Conservation (phyloP, 1,140 invertebrate genomes). For the Heliconius eleuchia region DNA sequence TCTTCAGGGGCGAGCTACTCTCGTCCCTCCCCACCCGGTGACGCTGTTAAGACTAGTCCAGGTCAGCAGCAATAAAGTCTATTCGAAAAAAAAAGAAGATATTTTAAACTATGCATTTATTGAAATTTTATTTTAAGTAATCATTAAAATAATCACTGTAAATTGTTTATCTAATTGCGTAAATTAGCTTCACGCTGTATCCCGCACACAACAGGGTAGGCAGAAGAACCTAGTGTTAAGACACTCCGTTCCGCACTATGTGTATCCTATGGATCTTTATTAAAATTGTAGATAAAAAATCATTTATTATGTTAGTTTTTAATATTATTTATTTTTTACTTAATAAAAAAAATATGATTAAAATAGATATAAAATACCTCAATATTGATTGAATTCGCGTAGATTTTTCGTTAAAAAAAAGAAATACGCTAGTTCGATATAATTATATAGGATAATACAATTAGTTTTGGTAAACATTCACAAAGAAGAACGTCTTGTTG, state of each 20-base stretch:
- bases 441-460: not conserved
- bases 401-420: not conserved
- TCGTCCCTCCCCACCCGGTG: too few relatives aligned
- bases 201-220: too few relatives aligned
- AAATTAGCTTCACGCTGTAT: too few relatives aligned
- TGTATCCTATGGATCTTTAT: not conserved
- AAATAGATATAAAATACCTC: not conserved
- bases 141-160: not conserved
- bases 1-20: not conserved
- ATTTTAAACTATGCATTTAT: not conserved
- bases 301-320: not conserved
- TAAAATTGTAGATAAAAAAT: not conserved
- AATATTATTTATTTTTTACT: not conserved
- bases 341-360: not conserved
- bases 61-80: too few relatives aligned
- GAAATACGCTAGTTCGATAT: not conserved
- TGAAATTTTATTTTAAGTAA: not conserved
- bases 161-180: too few relatives aligned
- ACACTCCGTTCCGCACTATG: too few relatives aligned
- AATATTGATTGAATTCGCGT: not conserved
- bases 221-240: too few relatives aligned
- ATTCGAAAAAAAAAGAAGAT: not conserved
- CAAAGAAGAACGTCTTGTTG: not conserved
- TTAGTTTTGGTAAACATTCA: not conserved
- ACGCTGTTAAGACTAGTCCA: too few relatives aligned